These are phyloP conservation scores for Melanotaenia nigrans DNA, from an alignment of 2,797 vertebrate genomes.

Conservation along the genomic window DNA sequence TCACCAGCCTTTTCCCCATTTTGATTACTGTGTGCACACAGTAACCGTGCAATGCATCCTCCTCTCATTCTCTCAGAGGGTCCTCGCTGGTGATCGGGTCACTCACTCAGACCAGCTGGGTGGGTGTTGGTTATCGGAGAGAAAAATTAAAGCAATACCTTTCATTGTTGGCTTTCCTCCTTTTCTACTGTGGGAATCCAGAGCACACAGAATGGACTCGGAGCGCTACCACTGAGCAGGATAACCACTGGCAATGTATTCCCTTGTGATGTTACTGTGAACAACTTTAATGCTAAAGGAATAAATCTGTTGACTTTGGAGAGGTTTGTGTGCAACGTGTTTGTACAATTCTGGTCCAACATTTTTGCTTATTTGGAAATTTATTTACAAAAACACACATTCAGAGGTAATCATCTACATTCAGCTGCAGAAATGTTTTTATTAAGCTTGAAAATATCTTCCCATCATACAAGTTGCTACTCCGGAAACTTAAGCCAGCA, in stretches of 20 bases:
- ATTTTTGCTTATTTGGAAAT: not conserved
- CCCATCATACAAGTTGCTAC: too few relatives aligned
- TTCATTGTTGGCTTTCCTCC: conserved; percentile 87
- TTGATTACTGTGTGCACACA: conserved; percentile 54
- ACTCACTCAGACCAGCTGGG: conserved; percentile 72
- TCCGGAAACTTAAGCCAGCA: too few relatives aligned
- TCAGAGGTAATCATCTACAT: too few relatives aligned
- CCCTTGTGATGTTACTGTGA: conserved; percentile 96
- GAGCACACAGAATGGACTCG: conserved; percentile 81
- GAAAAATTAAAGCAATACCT: conserved; percentile 93
- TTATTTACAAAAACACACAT: too few relatives aligned
- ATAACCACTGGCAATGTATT: conserved; percentile 87
- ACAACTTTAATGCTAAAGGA: conserved; percentile 92
- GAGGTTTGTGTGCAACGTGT: conserved; percentile 22
- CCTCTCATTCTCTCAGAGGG: conserved; percentile 80
- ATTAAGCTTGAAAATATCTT: too few relatives aligned
- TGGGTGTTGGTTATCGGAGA: conserved; percentile 81
- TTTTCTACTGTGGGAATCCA: conserved; percentile 86
- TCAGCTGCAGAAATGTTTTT: too few relatives aligned
- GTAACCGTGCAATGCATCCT: conserved; percentile 59
- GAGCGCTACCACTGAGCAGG: conserved; percentile 81
- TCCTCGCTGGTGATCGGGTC: conserved; percentile 65
- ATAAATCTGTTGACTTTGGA: conserved; percentile 94
- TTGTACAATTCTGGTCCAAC: not conserved
- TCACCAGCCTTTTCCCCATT: conserved; percentile 47